Evolutionary conservation across 2,113 vertebrate genomes (phyloP), one percentile per base, ranked within the genome.

Genomic region (Piprites chloris): DNA sequence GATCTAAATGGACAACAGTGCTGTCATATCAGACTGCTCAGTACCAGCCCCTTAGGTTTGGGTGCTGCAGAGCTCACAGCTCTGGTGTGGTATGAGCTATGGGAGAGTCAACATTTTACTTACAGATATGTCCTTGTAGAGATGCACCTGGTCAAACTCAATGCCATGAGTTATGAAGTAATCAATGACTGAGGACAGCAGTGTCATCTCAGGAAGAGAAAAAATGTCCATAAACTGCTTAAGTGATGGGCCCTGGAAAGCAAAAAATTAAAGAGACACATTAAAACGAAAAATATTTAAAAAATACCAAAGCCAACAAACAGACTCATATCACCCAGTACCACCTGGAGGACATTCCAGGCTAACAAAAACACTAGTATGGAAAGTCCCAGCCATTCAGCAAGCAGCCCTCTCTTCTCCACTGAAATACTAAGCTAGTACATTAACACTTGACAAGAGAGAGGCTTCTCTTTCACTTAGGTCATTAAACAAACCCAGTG

Each of bases 221-320:
- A 98, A 98, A 92, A 98, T 98, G 74, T 98, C 98, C 98, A 98
- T 98, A 89, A 98, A 98, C 76, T 98, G 98, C 81, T 98, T 98
- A 87, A 98, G 98, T 47, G 98, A 97, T 21, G 98, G 98, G 32
- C 98, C 98, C 98, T 98, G 80, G 28, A 49, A 93, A 94, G 59
- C 11, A 84, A 89, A 82, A 69, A 63, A 56, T 2, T 1, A 59
- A 37, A 15, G 13, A 76, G 27, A 92, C 12, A 41, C 5, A 13
- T 58, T 81, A 69, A 80, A 59, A 10, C 59, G 11, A 83, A 88
- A 96, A 88, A 44, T 19, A 53, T 5, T 41, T 15, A 2, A 14
- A 1, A 63, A 65, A 26, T 4, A 33, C 18, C 7, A 41, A 86
- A 77, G 24, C 12, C 30, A 68, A 44, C 27, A 91, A 83, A 56